phyloP scores from a whole-genome alignment of 2,113 vertebrate species.

The Urocolius indicus region DNA sequence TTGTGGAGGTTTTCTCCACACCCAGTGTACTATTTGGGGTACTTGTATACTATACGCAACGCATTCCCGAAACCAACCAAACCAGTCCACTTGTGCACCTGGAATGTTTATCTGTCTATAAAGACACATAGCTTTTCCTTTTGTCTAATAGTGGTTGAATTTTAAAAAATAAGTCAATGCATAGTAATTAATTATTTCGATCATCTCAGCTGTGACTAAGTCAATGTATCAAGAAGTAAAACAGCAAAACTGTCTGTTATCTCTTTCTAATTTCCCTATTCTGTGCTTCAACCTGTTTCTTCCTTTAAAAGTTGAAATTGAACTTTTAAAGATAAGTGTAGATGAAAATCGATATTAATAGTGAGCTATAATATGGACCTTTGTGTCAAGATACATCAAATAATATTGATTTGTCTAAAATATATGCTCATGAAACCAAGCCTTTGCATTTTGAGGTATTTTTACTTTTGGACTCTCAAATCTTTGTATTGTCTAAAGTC shows the following conservation, averaged over 20 bases:
- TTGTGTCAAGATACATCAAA: neutral
- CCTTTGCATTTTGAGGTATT: neutral
- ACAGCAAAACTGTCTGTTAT: neutral
- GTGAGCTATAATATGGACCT: neutral
- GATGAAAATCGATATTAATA: conserved; percentile 25
- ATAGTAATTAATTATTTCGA: neutral
- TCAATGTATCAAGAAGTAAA: neutral
- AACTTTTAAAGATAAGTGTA: neutral
- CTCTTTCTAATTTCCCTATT: neutral
- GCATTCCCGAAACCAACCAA: neutral
- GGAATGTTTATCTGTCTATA: neutral
- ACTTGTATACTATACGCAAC: neutral
- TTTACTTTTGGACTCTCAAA: neutral
- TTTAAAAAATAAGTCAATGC: neutral
- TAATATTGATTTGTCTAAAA: neutral
- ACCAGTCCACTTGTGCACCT: neutral
- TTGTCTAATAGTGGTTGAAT: neutral
- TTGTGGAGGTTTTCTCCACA: neutral
- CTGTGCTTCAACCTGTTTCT: neutral
- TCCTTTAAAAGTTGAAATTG: conserved; percentile 1
- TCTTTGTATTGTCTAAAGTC: neutral
- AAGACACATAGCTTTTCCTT: neutral
- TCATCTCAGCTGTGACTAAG: neutral
- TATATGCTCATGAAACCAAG: neutral
- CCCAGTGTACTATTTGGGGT: neutral